phyloP scores from a whole-genome alignment of 2,797 vertebrate genomes.

The Cynopterus sphinx region DNA sequence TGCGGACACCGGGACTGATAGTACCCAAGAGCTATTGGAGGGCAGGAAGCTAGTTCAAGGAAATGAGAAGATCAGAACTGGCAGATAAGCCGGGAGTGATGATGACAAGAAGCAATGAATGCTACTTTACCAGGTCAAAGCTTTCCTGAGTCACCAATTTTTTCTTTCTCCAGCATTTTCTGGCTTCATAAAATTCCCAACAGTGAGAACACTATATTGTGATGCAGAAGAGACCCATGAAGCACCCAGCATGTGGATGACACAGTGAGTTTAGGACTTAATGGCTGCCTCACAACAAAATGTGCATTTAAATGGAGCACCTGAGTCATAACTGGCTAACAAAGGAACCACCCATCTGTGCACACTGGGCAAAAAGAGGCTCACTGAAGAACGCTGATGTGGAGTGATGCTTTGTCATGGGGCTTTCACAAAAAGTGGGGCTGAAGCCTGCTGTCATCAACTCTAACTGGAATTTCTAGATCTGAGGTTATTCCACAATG shows the following conservation, averaged over 20 bases:
- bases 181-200: constrained; percentile 28
- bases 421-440: constrained; percentile 30
- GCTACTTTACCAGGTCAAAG: not conserved
- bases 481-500: constrained; percentile 44
- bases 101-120: not conserved
- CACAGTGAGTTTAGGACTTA: not conserved
- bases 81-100: not conserved
- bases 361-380: constrained; percentile 44
- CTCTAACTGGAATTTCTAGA: constrained; percentile 35
- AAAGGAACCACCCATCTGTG: constrained; percentile 72
- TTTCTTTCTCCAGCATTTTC: not conserved
- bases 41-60: not conserved
- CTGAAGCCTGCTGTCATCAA: constrained; percentile 41
- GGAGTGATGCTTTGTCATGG: not conserved
- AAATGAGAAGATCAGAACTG: not conserved
- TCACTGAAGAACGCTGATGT: not conserved
- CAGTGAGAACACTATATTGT: not conserved
- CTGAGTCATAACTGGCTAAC: constrained; percentile 52
- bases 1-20: not conserved
- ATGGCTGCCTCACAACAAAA: constrained; percentile 39
- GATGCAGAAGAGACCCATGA: not conserved
- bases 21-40: not conserved
- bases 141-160: constrained; percentile 19
- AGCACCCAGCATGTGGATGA: not conserved
- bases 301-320: constrained; percentile 1